A percentile compares a stretch with the other conserved stretches of the same genome.
Evolutionary conservation across 2,888 invertebrate species (phyloP).

Genomic region (Rhogogaster chlorosoma): DNA sequence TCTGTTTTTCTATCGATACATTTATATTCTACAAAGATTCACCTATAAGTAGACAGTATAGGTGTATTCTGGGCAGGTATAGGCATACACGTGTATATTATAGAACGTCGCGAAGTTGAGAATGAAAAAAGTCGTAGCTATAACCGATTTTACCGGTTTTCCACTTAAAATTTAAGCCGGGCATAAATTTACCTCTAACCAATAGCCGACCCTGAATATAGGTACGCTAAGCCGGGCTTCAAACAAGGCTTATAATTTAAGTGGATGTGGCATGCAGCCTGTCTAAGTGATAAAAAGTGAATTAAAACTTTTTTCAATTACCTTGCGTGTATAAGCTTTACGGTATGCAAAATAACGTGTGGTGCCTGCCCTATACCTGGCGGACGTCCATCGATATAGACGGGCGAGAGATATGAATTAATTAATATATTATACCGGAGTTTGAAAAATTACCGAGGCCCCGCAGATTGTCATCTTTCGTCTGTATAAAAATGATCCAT

Average conservation of each 20-base stretch:
- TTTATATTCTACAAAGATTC: not conserved
- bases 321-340: not conserved
- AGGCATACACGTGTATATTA: not conserved
- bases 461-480: no score
- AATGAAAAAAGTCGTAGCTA: not conserved
- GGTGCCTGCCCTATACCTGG: not conserved
- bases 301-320: conserved; percentile 40
- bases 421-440: not conserved
- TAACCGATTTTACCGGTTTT: not conserved
- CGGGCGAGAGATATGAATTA: no score
- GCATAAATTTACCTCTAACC: conserved; percentile 31
- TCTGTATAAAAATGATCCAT: not conserved
- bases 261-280: conserved; percentile 30
- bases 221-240: conserved; percentile 25
- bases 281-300: conserved; percentile 42
- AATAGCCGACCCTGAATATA: conserved; percentile 15
- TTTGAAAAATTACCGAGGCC: not conserved
- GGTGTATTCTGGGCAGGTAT: not conserved
- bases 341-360: not conserved
- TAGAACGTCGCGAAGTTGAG: not conserved
- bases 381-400: no score
- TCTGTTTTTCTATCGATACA: not conserved
- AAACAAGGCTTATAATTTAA: conserved; percentile 42
- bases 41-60: not conserved
- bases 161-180: conserved; percentile 42